phyloP scores from a whole-genome alignment of 2,797 vertebrate genomes.

The Euthynnus affinis region DNA sequence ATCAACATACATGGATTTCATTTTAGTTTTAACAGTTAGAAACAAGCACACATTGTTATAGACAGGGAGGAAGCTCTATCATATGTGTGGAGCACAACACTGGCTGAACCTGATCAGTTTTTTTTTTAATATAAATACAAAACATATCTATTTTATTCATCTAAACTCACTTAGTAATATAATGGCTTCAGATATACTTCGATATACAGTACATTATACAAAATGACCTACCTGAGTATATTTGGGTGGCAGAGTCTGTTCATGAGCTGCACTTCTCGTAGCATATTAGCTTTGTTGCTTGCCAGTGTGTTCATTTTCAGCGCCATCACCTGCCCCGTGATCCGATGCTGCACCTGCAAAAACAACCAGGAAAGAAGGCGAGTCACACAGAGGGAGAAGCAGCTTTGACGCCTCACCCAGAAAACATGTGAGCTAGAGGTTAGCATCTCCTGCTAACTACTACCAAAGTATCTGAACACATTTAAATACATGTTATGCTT shows the following conservation, averaged over 20 bases:
- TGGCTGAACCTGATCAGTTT: not conserved
- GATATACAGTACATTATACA: not conserved
- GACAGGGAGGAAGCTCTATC: too few species aligned
- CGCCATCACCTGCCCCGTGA: conserved; percentile 97
- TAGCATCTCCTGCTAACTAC: too few species aligned
- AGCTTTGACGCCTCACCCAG: too few species aligned
- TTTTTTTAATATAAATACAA: not conserved
- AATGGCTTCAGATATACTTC: not conserved
- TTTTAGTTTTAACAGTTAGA: too few species aligned
- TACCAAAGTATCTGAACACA: too few species aligned
- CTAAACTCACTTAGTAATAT: not conserved
- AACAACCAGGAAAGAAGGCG: conserved; percentile 17
- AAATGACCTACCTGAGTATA: conserved; percentile 81
- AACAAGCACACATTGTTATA: too few species aligned
- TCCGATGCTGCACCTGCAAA: conserved; percentile 92
- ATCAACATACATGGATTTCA: too few species aligned
- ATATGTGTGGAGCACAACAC: too few species aligned
- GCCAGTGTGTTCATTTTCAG: conserved; percentile 98
- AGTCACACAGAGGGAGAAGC: not conserved
- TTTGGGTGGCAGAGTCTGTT: conserved; percentile 96
- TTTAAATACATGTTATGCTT: too few species aligned
- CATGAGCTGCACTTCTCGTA: conserved; percentile 98
- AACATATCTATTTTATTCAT: not conserved
- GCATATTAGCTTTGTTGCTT: conserved; percentile 96
- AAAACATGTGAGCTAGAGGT: too few species aligned